Conservation (phyloP, 2,888 invertebrate species). For the Papilio gigon region DNA sequence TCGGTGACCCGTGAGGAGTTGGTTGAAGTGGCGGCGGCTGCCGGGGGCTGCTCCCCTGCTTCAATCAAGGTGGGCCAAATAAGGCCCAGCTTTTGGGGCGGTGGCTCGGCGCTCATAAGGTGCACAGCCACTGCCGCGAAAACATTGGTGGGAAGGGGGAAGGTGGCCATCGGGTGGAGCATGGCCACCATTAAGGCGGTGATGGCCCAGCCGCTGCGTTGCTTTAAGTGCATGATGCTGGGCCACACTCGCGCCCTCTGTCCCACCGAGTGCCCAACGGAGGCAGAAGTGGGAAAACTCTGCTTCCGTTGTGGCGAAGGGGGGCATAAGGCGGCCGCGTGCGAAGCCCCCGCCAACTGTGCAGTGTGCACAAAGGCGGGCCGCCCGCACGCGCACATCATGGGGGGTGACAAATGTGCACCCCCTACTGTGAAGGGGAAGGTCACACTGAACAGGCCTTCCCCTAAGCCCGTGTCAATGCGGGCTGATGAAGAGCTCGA, state of each 20-base stretch:
- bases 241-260: constrained; percentile 19
- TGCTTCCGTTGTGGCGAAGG: constrained; percentile 33
- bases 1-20: constrained; percentile 15
- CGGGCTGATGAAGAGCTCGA: neutral
- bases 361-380: constrained; percentile 29
- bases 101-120: constrained; percentile 11
- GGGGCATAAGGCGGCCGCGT: constrained; percentile 26
- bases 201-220: constrained; percentile 14
- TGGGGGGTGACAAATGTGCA: constrained; percentile 16
- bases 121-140: neutral
- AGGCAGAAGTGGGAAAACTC: neutral
- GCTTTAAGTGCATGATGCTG: constrained; percentile 10
- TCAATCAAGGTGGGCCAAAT: neutral
- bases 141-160: too few relatives aligned
- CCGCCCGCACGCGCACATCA: neutral
- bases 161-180: constrained; percentile 8
- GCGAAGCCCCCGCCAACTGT: constrained; percentile 19
- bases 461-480: neutral
- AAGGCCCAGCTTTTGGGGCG: constrained; percentile 13
- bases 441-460: neutral
- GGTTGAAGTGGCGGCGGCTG: neutral
- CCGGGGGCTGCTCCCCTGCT: neutral
- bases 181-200: constrained; percentile 7
- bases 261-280: neutral
- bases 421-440: neutral